Base-by-base conservation (phyloP, 2,888 invertebrate genomes). In the Margaritifera margaritifera region DNA sequence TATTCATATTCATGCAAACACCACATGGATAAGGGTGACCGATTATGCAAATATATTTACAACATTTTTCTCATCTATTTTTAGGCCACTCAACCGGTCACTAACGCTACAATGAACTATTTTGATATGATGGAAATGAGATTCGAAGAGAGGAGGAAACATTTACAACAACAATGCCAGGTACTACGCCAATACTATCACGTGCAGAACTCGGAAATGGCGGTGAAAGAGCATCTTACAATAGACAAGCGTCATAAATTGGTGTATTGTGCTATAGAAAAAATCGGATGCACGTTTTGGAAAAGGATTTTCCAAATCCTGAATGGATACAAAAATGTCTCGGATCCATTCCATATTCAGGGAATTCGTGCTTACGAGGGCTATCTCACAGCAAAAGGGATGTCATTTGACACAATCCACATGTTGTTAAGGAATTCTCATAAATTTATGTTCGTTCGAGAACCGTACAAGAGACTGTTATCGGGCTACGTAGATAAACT, bases 401-500 rank as follows among this genome's bases (percentile, higher is more conserved):
- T 75, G 20, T 66, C 75, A 4, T 77, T 77, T 66, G 77, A 78
- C 52, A 71, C 72, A 64, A 74, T 77, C 20, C 74, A 75, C 31
- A 66, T 72, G 24, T 58, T 79, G 42, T 61, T 79, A 52, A 59
- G 56, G 51, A 62, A 68, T 24, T 75, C 70, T 4, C 71, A 67
- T n/a, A 80, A 78, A 54, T 75, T 80, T 27, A 66, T 80, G 51
- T 79, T 82, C 53, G 81, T 79, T 0, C 60, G 82, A 19, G 78
- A 82, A 57, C 82, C 82, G 0, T 81, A 74, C 66, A 70, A 77
- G 59, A 60, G 82, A 20, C 57, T 81, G 15, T 66, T 81, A 6
- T 80, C 82, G 0, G 79, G 78, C 1, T 82, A 79, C 61, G 75
- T 80, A 8, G 81, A 81, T 53, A 82, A 82, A 66, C 61, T 82